Base-by-base conservation (phyloP, 37 sponge, comb jelly and placozoan genomes). In the Lycopodina hypogea region DNA sequence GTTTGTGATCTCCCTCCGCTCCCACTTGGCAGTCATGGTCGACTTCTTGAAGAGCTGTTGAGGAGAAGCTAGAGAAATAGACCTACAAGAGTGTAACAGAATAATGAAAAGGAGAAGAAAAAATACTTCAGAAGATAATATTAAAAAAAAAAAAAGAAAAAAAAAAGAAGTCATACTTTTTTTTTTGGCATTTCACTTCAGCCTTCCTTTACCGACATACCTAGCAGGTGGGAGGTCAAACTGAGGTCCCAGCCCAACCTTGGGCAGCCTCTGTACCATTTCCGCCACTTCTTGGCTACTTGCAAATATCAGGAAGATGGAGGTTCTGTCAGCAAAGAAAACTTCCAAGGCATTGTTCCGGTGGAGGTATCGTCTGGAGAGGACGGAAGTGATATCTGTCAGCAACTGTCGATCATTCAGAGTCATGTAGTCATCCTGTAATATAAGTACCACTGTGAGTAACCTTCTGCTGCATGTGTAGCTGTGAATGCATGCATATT, bases 21-120 rank as follows among this genome's bases (percentile, higher is more conserved):
- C 72, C 96, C 96, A 95, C 77, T 66, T 85, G 14, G 79, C 76
- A 40, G 92, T 91, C 90, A 96, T 86, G 67, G 88, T 66, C 19
- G 90, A 91, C 76, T 81, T 88, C 22, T 55, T 67, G 64, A 92
- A 82, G 12, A 95, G 87, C 52, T 83, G 83, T 32, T 61, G 76
- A 28, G 93, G 93, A 23, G 85, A 65, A 7, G 77, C 60, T 23
- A 87, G 74, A 71, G 80, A 82, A 1, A 53, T 83, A 32, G 94
- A 33, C 68, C 91, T 93, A 42, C 67, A 28, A 74, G 39, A n/a
- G 52, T n/a, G n/a, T 24, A 45, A 71, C 26, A 55, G 24, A 45
- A 17, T 17, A 59, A 17, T 7, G 4, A 17, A 59, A 59, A 17
- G 4, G 6, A 26, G 15, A 17, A 45, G 48, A 4, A 45, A 45